Percentiles rank a stretch among this genome's conserved stretches.
These are phyloP conservation scores for Malthinus seriepunctatus DNA, from an alignment of 2,888 invertebrate genomes.

Conservation along the genomic window DNA sequence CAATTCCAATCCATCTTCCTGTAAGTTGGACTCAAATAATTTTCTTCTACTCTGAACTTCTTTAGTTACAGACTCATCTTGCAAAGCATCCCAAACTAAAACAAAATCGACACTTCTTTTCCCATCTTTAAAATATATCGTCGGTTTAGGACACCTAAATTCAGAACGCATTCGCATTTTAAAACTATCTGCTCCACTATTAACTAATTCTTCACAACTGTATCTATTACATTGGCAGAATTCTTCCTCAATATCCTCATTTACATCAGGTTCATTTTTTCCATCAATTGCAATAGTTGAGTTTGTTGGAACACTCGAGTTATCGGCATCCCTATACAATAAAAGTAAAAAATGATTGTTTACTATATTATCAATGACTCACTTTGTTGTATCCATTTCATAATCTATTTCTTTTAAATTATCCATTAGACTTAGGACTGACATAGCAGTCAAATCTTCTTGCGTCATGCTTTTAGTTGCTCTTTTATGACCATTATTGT, in stretches of 20 bases:
- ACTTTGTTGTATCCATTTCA: conserved; percentile 66
- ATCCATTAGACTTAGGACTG: conserved; percentile 61
- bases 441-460: conserved; percentile 57
- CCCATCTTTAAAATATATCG: conserved; percentile 72
- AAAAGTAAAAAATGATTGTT: conserved; percentile 2
- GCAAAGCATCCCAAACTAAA: conserved; percentile 71
- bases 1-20: conserved; percentile 73
- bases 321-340: conserved; percentile 19
- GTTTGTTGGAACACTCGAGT: conserved; percentile 5
- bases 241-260: background rate
- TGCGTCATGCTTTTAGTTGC: conserved; percentile 27
- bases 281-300: conserved; percentile 6
- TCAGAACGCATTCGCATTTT: conserved; percentile 25
- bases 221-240: conserved; percentile 19
- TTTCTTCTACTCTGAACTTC: conserved; percentile 58
- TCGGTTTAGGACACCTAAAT: conserved; percentile 54
- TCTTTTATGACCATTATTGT: background rate
- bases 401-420: conserved; percentile 62
- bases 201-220: conserved; percentile 11
- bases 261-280: background rate
- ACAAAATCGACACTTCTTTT: conserved; percentile 76
- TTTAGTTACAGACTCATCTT: conserved; percentile 56
- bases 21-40: conserved; percentile 73
- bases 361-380: conserved; percentile 20
- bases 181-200: background rate